phyloP scores from a whole-genome alignment of 2,113 vertebrate species.

The Aptenodytes forsteri region DNA sequence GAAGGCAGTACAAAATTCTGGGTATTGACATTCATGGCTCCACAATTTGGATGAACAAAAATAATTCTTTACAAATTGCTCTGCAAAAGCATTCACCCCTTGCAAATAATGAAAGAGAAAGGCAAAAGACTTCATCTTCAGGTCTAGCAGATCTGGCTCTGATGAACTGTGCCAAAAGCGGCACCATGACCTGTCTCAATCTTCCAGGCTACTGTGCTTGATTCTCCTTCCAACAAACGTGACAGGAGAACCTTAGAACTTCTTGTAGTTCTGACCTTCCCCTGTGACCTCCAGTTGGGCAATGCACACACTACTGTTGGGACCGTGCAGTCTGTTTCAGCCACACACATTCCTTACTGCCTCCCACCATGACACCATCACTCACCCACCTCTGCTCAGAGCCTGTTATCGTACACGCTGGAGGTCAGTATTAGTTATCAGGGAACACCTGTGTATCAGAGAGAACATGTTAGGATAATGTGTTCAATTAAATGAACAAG shows the following conservation, averaged over 20 bases:
- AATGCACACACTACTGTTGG: not conserved
- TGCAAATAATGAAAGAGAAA: not conserved
- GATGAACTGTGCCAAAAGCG: not conserved
- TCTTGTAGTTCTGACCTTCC: not conserved
- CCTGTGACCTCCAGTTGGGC: rapidly evolving
- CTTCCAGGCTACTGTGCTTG: not conserved
- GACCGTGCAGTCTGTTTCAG: not conserved
- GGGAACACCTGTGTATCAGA: not conserved
- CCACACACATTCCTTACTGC: not conserved
- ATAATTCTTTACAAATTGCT: not conserved
- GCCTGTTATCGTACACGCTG: not conserved
- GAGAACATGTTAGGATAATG: not conserved
- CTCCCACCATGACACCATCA: not conserved
- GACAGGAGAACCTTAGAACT: not conserved
- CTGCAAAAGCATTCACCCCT: not conserved
- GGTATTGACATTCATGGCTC: not conserved
- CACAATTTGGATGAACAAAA: not conserved
- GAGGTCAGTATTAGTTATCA: not conserved
- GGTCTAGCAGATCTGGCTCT: not conserved
- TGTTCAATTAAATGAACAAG: constrained; percentile 2
- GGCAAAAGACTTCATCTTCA: not conserved
- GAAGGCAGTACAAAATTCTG: not conserved
- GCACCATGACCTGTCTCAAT: not conserved
- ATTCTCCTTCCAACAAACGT: not conserved
- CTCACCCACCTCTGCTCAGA: not conserved